Conservation (phyloP, 2,888 invertebrate genomes). For the Caradrina clavipalpis region DNA sequence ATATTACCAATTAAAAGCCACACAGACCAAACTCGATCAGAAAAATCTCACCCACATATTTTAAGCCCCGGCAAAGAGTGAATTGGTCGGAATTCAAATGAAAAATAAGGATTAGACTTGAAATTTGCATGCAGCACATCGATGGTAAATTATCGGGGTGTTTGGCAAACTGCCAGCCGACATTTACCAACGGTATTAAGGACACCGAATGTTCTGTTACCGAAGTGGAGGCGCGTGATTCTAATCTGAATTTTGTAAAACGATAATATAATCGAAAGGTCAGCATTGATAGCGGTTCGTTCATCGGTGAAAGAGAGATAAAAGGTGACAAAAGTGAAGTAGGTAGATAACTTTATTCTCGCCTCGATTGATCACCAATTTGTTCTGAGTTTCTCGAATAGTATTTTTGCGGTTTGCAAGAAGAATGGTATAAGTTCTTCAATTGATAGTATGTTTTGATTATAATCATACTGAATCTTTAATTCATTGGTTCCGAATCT, state of each 20-base stretch:
- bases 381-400: neutral
- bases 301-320: slow-evolving; percentile 32
- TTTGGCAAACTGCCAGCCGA: slow-evolving; percentile 82
- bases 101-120: slow-evolving; percentile 78
- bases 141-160: slow-evolving; percentile 83
- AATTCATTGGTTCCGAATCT: too few relatives aligned
- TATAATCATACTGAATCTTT: neutral
- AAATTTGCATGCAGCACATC: slow-evolving; percentile 83
- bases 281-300: slow-evolving; percentile 34
- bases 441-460: neutral
- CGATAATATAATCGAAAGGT: slow-evolving; percentile 57
- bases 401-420: neutral
- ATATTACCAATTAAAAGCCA: slow-evolving; percentile 25
- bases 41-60: slow-evolving; percentile 18
- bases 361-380: neutral
- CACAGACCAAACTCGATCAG: slow-evolving; percentile 10
- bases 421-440: neutral
- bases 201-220: slow-evolving; percentile 71
- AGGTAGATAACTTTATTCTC: slow-evolving; percentile 23
- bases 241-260: slow-evolving; percentile 71
- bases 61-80: slow-evolving; percentile 42
- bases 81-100: slow-evolving; percentile 71
- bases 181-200: slow-evolving; percentile 79
- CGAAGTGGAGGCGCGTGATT: slow-evolving; percentile 72
- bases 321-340: slow-evolving; percentile 34